Evolutionary conservation across 2,113 vertebrate genomes (phyloP), one percentile per base, ranked within the genome.

Genomic region (Rhynchopsitta pachyrhyncha): DNA sequence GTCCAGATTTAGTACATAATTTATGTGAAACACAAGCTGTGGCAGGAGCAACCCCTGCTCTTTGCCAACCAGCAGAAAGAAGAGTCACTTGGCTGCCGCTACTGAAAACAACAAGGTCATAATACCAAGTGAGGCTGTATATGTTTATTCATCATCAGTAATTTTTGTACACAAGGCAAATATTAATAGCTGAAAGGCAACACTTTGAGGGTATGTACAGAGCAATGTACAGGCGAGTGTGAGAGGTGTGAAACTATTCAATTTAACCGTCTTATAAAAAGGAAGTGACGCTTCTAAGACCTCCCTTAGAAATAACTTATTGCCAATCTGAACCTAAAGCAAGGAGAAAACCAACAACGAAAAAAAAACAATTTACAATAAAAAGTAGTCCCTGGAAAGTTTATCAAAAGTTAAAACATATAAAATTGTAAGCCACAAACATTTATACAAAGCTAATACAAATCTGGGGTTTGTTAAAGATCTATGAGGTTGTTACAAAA

Each of bases 81-180:
- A 29, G 24, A n/a, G 25, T 25, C 80, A 20, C 9, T 6, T 63
- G 50, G 57, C 37, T 71, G 63, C 67, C 68, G 42, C 64, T 37
- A 27, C 47, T 13, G 68, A 83, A 64, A 55, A 85, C 57, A 97
- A 96, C 29, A 31, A 96, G 73, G 79, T 80, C 93, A 17, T 62
- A 75, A 85, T 74, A 62, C 44, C 64, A 67, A 20, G 3, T 92
- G 85, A 95, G 95, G 97, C 96, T 96, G 94, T 95, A 96, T 97
- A 97, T 90, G 98, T 98, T 98, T 98, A 98, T 98, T 98, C 97
- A 96, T 97, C 24, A 92, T 98, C 98, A 98, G 97, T 98, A 98
- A 98, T 96, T 98, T 98, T 97, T 98, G 80, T 96, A 97, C 98
- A 98, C 97, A 98, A 98, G 97, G 98, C 98, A 98, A 98, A 92